Evolutionary conservation across 2,797 vertebrate species (phyloP).

Genomic region (Buphagus erythrorhynchus): DNA sequence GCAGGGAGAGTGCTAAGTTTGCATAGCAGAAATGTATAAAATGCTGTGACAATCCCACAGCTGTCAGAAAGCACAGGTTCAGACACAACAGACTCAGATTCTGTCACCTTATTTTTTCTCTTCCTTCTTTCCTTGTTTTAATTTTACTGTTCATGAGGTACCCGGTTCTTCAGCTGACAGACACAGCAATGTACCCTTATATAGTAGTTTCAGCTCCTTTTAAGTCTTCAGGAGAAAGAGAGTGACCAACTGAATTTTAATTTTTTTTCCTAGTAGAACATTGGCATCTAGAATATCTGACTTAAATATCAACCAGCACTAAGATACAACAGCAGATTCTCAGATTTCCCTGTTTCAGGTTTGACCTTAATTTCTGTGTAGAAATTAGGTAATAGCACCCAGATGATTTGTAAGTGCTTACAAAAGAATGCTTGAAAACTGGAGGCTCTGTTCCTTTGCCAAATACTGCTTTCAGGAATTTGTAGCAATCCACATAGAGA

Average conservation of each 20-base stretch:
- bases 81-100: not conserved
- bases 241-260: not conserved
- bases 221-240: not conserved
- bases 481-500: not conserved
- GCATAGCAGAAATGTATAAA: not conserved
- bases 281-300: not conserved
- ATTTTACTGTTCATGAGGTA: not conserved
- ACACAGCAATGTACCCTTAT: not conserved
- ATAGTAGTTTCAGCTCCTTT: not conserved
- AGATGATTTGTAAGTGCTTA: not conserved
- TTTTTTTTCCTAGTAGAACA: not conserved
- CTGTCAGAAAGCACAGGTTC: not conserved
- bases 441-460: not conserved
- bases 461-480: not conserved
- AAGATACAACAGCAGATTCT: not conserved
- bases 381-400: not conserved
- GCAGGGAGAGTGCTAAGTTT: not conserved
- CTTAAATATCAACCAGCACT: not conserved
- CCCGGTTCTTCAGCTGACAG: not conserved
- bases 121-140: not conserved
- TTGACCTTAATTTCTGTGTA: not conserved
- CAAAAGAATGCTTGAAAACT: not conserved
- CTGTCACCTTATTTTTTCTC: not conserved
- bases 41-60: not conserved
- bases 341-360: not conserved